Evolutionary conservation across 2,113 vertebrate species (phyloP), one percentile per base, ranked within the genome.

Genomic region (Sminthopsis crassicaudata): DNA sequence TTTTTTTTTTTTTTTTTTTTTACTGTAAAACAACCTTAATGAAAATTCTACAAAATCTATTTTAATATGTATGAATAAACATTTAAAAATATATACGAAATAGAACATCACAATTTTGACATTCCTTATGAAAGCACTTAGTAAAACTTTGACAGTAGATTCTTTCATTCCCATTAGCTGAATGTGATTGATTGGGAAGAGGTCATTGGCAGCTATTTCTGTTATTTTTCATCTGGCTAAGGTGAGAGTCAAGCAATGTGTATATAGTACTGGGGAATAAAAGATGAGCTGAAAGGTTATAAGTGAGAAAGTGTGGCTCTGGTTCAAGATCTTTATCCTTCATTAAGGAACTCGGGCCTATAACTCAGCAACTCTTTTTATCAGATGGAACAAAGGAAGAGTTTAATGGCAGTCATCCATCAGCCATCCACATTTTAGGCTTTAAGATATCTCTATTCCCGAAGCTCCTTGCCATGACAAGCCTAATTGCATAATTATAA

Each of bases 371-470:
- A 92, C 95, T 95, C 1, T 57, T 95, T 95, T 53, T 94, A 90
- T 95, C 97, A 94, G 90, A 92, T 55, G 25, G 98, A 98, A 98
- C 96, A 97, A 95, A 98, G 97, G 94, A 98, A 97, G 95, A 96
- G 92, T 91, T 97, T 99, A 98, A 99, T 98, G 98, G 96, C 94
- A 97, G 94, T 97, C 98, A 99, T 99, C 98, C 97, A 98, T 99
- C 98, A 98, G 94, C 97, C 95, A 93, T 95, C 93, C 89, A 55
- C 95, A 50, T 96, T 97, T 97, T 90, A 95, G 97, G 95, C 97
- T 97, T 97, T 93, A 91, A 96, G 97, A 98, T 96, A 95, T 96
- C 90, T 93, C 95, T 98, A 97, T 97, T 98, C 97, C 98, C 98
- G 93, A 46, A 97, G 98, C 96, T 96, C 94, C 93, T 92, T 96